Evolutionary conservation across 2,888 invertebrate species (phyloP).

Genomic region (Drosophila rubida): DNA sequence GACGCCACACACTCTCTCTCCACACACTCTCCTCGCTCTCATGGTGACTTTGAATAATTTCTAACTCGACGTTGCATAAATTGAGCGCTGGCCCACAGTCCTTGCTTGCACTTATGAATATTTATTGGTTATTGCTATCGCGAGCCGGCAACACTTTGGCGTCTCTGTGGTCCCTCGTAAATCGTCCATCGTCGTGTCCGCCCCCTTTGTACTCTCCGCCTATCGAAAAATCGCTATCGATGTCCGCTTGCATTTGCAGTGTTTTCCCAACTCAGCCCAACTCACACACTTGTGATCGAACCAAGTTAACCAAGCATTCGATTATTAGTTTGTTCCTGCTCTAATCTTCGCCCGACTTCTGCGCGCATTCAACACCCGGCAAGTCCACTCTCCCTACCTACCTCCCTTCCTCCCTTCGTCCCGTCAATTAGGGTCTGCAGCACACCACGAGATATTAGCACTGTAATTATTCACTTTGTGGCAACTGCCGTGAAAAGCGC

Average conservation of each 20-base stretch:
- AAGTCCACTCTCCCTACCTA: neutral
- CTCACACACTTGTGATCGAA: neutral
- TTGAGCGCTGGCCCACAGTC: slow-evolving; percentile 48
- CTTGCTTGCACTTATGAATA: slow-evolving; percentile 73
- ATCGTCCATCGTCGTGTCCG: slow-evolving; percentile 52
- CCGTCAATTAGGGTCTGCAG: slow-evolving; percentile 14
- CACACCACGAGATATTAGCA: slow-evolving; percentile 71
- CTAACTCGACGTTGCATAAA: slow-evolving; percentile 64
- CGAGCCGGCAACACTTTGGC: slow-evolving; percentile 15
- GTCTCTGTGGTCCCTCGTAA: slow-evolving; percentile 27
- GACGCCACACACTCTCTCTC: slow-evolving; percentile 1
- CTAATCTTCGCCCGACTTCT: neutral
- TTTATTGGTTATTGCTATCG: slow-evolving; percentile 70
- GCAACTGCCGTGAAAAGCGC: slow-evolving; percentile 68
- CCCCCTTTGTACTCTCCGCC: slow-evolving; percentile 4
- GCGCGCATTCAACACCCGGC: slow-evolving; percentile 2
- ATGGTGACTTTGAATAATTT: slow-evolving; percentile 74
- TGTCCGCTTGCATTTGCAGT: slow-evolving; percentile 60
- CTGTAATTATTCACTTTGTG: slow-evolving; percentile 78
- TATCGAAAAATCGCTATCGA: neutral
- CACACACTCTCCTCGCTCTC: slow-evolving; percentile 41
- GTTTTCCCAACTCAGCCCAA: slow-evolving; percentile 16
- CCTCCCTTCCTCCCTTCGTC: no score
- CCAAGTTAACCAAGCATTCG: no score
- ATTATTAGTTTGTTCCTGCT: no score